Evolutionary conservation across 2,113 vertebrate species (phyloP), one percentile per base, ranked within the genome.

Genomic region (Lonchura striata): DNA sequence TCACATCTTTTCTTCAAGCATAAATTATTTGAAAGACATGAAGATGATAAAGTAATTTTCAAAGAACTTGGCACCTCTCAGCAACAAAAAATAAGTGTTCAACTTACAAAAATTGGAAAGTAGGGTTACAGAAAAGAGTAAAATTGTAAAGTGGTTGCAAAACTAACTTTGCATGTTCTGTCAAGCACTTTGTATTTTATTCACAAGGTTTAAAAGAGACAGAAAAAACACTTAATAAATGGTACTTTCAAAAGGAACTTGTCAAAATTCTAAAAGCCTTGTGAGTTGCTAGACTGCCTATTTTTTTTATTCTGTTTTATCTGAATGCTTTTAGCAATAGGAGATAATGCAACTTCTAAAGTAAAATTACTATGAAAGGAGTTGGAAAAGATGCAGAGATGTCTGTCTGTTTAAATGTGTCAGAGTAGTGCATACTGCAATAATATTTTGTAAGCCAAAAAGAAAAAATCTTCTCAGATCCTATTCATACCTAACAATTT

Each of bases 11-110:
- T 46, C 19, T 75, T 91, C 50, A 82, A 15, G 60, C 56, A 46
- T 2, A 82, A 65, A 85, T 91, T 27, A 3, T 82, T 89, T 74
- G 50, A 64, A 83, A 44, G 87, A 53, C 52, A 87, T 42, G 44
- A 94, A 82, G 47, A 70, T 7, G 39, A 65, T 70, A 95, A 86
- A 78, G 15, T 49, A 70, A 88, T 94, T 91, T 65, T 95, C 12
- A 33, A 95, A 96, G 87, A 93, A 93, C 49, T 56, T 87, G 82
- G 75, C 65, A 95, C 23, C 23, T 96, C 96, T 84, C 85, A 97
- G 54, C 46, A 88, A 82, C 50, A 94, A 95, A 96, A 96, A 95
- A 85, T 49, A 90, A 56, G 11, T 88, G 77, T 83, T 97, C 88
- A 63, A 91, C 88, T 94, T 97, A 88, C 59, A 96, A 95, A 88